Evolutionary conservation across 2,797 vertebrate species (phyloP), one percentile per base, ranked within the genome.

Genomic region (Oreochromis grahami): DNA sequence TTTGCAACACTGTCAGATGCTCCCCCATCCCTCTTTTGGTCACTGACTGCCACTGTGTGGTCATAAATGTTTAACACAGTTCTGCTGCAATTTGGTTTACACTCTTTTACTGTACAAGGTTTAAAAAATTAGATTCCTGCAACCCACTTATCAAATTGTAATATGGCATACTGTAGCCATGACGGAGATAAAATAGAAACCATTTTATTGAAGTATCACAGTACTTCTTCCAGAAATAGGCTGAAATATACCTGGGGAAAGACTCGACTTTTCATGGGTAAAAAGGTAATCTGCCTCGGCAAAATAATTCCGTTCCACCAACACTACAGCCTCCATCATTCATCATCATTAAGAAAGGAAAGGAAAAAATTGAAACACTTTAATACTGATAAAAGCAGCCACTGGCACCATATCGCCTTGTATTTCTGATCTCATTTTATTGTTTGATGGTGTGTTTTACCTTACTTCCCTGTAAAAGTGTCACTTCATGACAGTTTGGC

Each of bases 31-130:
- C 65, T 91, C 84, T 78, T 68, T 11, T 90, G 91, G 88, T 93
- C 84, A 52, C 78, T 86, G 88, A 91, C 93, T 94, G 95, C 93
- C 94, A 84, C 93, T 89, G 76, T 93, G 94, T 95, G 95, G 94
- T 89, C 87, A 85, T 84, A 90, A 84, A 90, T 93, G 90, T 91
- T 93, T 89, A 92, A 90, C 81, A 91, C 84, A 11, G 6, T 51
- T 86, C 52, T 81, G 36, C 86, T 80, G 87, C 88, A 93, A 80
- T 84, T 52, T 4, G 10, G 21, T 60, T 82, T 14, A 51, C 81
- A 77, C n/a, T 78, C 65, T 8, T 52, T 70, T 14, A 55, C 56
- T 82, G 60, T 13, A 50, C 11, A 70, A 58, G 2, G 56, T 9
- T 34, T 2, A 5, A 36, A 14, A 34, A 68, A 83, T 78, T 11